phyloP scores from a whole-genome alignment of 2,113 vertebrate genomes.

The Tamias sibiricus region DNA sequence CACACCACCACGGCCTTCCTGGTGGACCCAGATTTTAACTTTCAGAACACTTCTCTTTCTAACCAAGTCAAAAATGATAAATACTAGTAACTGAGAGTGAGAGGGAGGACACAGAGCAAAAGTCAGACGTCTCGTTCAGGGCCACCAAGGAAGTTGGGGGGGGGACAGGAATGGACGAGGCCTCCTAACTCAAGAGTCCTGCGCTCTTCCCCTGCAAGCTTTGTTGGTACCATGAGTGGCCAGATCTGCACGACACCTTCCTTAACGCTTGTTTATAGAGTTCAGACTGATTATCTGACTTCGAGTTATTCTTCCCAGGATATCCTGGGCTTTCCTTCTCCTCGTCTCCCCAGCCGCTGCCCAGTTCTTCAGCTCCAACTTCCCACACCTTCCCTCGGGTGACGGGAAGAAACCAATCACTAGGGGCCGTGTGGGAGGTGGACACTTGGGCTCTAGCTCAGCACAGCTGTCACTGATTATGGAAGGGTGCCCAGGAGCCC shows the following conservation, averaged over 20 bases:
- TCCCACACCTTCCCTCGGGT: constrained; percentile 20
- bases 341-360: not conserved
- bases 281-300: not conserved
- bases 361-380: not conserved
- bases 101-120: not conserved
- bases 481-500: not conserved
- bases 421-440: not conserved
- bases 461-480: not conserved
- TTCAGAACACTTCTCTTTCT: not conserved
- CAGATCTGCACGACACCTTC: not conserved
- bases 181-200: not conserved
- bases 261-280: not conserved
- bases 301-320: not conserved
- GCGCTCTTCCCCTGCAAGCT: not conserved
- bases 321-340: not conserved
- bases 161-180: not conserved
- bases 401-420: not conserved
- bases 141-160: not conserved
- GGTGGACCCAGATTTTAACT: not conserved
- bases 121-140: not conserved
- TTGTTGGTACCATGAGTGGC: too few relatives aligned
- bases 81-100: not conserved
- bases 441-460: not conserved
- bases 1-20: not conserved
- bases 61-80: constrained; percentile 30